Percentiles rank a stretch among this genome's conserved stretches.
Conservation (phyloP, 2,113 vertebrate genomes). For the Cepphus grylle region DNA sequence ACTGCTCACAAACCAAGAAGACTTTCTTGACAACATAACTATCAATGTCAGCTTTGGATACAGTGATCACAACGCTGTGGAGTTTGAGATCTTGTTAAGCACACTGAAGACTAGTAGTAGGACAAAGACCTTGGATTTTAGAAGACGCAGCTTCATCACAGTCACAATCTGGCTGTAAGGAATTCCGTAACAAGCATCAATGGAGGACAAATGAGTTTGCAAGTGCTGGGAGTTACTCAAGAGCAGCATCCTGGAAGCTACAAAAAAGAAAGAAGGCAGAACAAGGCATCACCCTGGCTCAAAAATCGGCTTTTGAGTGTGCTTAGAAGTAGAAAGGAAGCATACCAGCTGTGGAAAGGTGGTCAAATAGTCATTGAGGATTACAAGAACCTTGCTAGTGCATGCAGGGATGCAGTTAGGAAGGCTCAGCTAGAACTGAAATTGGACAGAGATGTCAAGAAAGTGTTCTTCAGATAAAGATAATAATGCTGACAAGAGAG, state of each 20-base stretch:
- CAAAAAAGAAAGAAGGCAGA: background rate
- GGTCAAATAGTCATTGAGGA: background rate
- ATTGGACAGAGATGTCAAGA: background rate
- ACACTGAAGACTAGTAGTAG: background rate
- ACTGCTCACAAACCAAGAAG: background rate
- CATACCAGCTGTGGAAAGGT: background rate
- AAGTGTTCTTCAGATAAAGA: background rate
- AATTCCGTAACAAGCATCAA: background rate
- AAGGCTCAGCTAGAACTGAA: background rate
- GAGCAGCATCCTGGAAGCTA: background rate
- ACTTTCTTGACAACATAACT: background rate
- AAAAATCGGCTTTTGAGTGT: background rate
- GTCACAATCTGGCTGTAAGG: background rate
- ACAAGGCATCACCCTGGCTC: background rate
- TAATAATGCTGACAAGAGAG: background rate
- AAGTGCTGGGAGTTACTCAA: background rate
- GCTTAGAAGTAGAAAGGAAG: background rate
- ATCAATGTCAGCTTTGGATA: background rate
- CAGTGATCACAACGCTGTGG: background rate
- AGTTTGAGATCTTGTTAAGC: background rate
- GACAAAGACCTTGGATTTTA: background rate
- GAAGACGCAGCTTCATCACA: background rate
- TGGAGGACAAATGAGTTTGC: background rate
- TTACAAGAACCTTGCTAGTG: background rate
- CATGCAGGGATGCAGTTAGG: background rate